Base-by-base conservation (phyloP, 2,888 invertebrate species). In the Rhopalosiphum nymphaeae region DNA sequence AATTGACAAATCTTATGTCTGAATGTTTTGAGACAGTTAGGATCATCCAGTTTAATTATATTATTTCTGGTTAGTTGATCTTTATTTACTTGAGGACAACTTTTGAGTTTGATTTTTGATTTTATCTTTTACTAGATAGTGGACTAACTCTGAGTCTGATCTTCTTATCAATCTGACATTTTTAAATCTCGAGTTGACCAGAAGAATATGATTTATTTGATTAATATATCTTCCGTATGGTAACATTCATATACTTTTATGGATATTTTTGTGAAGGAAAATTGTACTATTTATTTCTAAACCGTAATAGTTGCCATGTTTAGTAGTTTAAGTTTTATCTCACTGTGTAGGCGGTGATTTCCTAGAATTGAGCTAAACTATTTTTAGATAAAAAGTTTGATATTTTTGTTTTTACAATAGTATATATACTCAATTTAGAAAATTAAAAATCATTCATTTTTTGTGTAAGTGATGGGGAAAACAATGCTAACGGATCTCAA, bases 1-100 rank as follows among this genome's bases (percentile, higher is more conserved):
- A 86, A 26, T 86, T 86, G 86, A 86, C 46, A 46, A 46, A 86
- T 46, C 29, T 86, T 86, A 86, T 86, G 86, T 86, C 86, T 86
- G 29, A 86, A 86, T 2, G 46, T 86, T 29, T 86, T 86, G 25
- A 21, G 46, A 44, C 86, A 86, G 86, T 46, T 86, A 1, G 86
- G 29, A 26, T 46, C 86, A 86, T 86, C 86, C 86, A 86, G 25
- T 46, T 86, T 44, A 25, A 7, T 44, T 86, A 86, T 86, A 86
- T 86, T 46, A 86, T 86, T 46, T 86, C 46, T 86, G 86, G 86
- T 46, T 86, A 86, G 26, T 46, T 21, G 13, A 46, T 86, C 86
- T 21, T 46, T 46, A 86, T 86, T 86, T 86, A 46, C 46, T 86
- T 25, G 46, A 46, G 5, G 86, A 29, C 86, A 9, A 46, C 10